Evolutionary conservation across 2,113 vertebrate genomes (phyloP), one percentile per base, ranked within the genome.

Genomic region (Pelodiscus sinensis): DNA sequence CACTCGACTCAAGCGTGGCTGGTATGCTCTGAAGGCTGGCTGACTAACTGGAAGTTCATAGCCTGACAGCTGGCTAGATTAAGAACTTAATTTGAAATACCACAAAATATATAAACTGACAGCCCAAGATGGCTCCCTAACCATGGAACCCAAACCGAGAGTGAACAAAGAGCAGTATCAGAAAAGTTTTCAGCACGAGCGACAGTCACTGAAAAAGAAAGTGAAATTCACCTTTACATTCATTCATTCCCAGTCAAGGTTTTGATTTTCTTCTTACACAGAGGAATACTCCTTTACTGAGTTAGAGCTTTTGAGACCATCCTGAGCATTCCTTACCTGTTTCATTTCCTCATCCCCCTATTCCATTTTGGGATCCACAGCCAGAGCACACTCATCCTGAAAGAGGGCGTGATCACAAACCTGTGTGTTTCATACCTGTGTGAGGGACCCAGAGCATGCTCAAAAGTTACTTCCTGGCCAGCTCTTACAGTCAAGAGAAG

Each of bases 251-350:
- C 35, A 52, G 65, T 81, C 15, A 71, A 90, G 81, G 75, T 68
- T 77, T 14, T 54, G 79, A 60, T 8, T 38, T 56, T n/a, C 79
- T 51, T 16, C 13, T 0, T 0, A 27, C 7, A 86, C 1, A 31
- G 18, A 29, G 73, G 62, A 79, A 57, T 54, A 50, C 44, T 79
- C 84, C 50, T 60, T 31, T 79, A 35, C 35, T 68, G 29, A 44
- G 88, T 18, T 22, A 13, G 0, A 0, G 24, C 1, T 0, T 5
- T 13, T n/a, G 78, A 80, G 50, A 54, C 31, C 0, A 0, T 4
- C 84, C 62, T 92, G 50, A 10, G 86, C 68, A n/a, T 22, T 92
- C 87, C 97, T 98, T 97, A 98, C 98, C 97, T 98, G 94, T 81
- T 15, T 54, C 80, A 50, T 92, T 10, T 92, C 92, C 93, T 52